Percentiles rank a stretch among this genome's conserved stretches.
Conservation (phyloP, 2,888 invertebrate species). For the Dynastes tityus region DNA sequence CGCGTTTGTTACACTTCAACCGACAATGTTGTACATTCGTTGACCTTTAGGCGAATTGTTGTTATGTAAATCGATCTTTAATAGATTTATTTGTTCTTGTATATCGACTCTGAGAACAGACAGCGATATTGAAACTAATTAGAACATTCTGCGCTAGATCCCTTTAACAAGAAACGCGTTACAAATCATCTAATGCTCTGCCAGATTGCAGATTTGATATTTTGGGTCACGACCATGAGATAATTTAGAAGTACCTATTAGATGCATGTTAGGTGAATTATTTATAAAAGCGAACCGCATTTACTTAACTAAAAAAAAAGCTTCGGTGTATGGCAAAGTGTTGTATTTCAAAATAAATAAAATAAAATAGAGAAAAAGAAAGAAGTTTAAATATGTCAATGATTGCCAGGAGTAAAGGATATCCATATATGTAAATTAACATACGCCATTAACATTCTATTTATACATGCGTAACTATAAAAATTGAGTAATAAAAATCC, state of each 20-base stretch:
- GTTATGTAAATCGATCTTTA: constrained; percentile 26
- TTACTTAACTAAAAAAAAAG: too few relatives aligned
- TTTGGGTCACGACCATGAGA: constrained; percentile 37
- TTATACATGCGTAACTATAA: too few relatives aligned
- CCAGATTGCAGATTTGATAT: constrained; percentile 6
- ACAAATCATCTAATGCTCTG: constrained; percentile 10
- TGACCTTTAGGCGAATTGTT: constrained; percentile 35
- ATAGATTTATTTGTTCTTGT: constrained; percentile 28
- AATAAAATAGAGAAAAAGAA: too few relatives aligned
- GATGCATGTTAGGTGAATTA: constrained; percentile 2
- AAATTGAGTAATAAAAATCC: too few relatives aligned
- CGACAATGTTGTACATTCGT: constrained; percentile 17
- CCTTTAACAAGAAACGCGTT: constrained; percentile 1
- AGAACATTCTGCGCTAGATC: neutral
- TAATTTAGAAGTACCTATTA: constrained; percentile 11
- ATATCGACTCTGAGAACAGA: neutral
- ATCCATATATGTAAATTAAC: too few relatives aligned
- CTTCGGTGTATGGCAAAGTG: too few relatives aligned
- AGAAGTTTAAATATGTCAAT: too few relatives aligned
- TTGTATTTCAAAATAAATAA: too few relatives aligned
- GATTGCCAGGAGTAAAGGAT: too few relatives aligned
- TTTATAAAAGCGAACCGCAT: neutral
- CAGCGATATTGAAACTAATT: constrained; percentile 27
- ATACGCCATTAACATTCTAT: too few relatives aligned
- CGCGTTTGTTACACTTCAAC: neutral